Base-by-base conservation (phyloP, 1,140 invertebrate genomes). In the Delia radicum region DNA sequence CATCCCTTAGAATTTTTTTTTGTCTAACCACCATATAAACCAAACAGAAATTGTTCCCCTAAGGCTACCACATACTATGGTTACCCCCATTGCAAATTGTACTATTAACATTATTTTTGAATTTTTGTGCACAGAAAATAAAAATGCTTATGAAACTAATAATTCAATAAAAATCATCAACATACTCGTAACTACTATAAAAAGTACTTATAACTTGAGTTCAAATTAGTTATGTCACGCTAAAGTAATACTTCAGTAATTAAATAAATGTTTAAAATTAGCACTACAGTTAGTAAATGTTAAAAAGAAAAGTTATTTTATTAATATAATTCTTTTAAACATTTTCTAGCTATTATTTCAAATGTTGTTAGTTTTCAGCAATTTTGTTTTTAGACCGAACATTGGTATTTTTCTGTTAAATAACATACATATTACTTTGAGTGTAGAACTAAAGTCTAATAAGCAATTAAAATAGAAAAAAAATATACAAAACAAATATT, bases 371-470 rank as follows among this genome's bases (percentile, higher is more conserved):
- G n/a, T n/a, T n/a, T n/a, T n/a, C n/a, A n/a, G n/a, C n/a, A n/a
- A n/a, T n/a, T n/a, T n/a, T n/a, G n/a, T n/a, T n/a, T n/a, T n/a
- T n/a, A n/a, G n/a, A n/a, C n/a, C n/a, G n/a, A n/a, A n/a, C n/a
- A n/a, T n/a, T n/a, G n/a, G n/a, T n/a, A n/a, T n/a, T n/a, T n/a
- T n/a, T n/a, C n/a, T n/a, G n/a, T n/a, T n/a, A n/a, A n/a, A n/a
- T n/a, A n/a, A n/a, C n/a, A n/a, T n/a, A n/a, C n/a, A n/a, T n/a
- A n/a, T n/a, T n/a, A n/a, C n/a, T n/a, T n/a, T n/a, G n/a, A n/a
- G n/a, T n/a, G 65, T 69, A 28, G 65, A 69, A 33, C 37, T 69
- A 69, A 69, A 69, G 31, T 55, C 48, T 55, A n/a, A 18, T 69
- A 69, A 69, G 65, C 65, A 69, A 69, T 69, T 69, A 69, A 69